Percentiles rank a stretch among this genome's conserved stretches.
phyloP scores from a whole-genome alignment of 2,113 vertebrate genomes.

The Cathartes aura region DNA sequence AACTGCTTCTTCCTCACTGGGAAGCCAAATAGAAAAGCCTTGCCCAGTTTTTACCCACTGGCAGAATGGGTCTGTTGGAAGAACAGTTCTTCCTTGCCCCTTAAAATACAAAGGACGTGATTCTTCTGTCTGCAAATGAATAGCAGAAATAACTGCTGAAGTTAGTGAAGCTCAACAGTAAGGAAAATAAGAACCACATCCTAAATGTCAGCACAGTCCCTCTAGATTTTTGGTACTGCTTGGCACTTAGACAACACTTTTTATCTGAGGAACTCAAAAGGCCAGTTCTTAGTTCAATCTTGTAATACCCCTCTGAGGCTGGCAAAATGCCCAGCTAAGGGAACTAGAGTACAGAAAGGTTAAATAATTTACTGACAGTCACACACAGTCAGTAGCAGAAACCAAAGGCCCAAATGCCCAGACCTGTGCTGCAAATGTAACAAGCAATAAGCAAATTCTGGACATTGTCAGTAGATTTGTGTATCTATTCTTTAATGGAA shows the following conservation, averaged over 20 bases:
- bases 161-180: neutral
- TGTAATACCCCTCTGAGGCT: neutral
- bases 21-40: neutral
- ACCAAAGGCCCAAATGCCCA: neutral
- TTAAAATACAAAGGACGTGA: neutral
- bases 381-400: neutral
- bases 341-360: neutral
- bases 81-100: neutral
- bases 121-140: neutral
- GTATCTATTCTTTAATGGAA: constrained; percentile 26
- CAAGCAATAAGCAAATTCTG: constrained; percentile 22
- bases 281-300: neutral
- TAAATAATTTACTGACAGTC: constrained; percentile 23
- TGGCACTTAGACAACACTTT: neutral
- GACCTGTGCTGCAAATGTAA: neutral
- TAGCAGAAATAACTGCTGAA: neutral
- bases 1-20: neutral
- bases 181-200: constrained; percentile 4
- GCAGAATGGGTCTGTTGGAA: neutral
- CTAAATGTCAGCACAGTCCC: neutral
- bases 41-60: neutral
- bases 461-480: constrained; percentile 29
- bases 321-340: constrained; percentile 19
- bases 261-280: constrained; percentile 19
- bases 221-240: neutral